These are phyloP conservation scores for Pharmacophagus antenor DNA, from an alignment of 2,888 invertebrate species.

Conservation along the genomic window DNA sequence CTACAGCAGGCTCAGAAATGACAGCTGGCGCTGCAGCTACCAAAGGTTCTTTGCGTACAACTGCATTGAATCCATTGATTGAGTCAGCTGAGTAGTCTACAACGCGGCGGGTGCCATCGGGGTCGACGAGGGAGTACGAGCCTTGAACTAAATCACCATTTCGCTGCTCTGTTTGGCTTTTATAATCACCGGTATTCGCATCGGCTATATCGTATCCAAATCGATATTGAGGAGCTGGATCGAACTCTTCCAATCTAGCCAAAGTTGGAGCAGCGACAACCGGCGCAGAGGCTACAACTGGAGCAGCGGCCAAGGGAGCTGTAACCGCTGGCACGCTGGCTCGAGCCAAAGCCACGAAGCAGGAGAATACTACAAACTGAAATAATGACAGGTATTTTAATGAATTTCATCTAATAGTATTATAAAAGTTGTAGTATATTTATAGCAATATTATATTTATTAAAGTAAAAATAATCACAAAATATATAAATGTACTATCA, in stretches of 20 bases:
- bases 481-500: no score
- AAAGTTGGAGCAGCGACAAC: slow-evolving; percentile 46
- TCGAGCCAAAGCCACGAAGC: slow-evolving; percentile 56
- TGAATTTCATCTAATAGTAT: not conserved
- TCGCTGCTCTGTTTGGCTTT: slow-evolving; percentile 70
- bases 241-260: slow-evolving; percentile 65
- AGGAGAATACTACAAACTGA: slow-evolving; percentile 60
- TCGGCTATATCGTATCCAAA: slow-evolving; percentile 68
- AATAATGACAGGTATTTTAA: slow-evolving; percentile 32
- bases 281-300: slow-evolving; percentile 46
- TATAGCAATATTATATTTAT: no score
- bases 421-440: not conserved
- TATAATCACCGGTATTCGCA: slow-evolving; percentile 65
- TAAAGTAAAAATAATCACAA: no score
- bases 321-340: slow-evolving; percentile 51
- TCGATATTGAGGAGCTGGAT: slow-evolving; percentile 80
- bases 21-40: slow-evolving; percentile 51
- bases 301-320: slow-evolving; percentile 38
- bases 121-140: slow-evolving; percentile 60
- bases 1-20: slow-evolving; percentile 43
- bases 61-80: slow-evolving; percentile 65
- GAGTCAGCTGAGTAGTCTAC: slow-evolving; percentile 66
- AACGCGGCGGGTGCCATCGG: slow-evolving; percentile 64
- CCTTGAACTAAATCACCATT: slow-evolving; percentile 77
- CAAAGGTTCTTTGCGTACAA: slow-evolving; percentile 59